Evolutionary conservation across 2,113 vertebrate genomes (phyloP), one percentile per base, ranked within the genome.

Genomic region (Pelvicachromis taeniatus): DNA sequence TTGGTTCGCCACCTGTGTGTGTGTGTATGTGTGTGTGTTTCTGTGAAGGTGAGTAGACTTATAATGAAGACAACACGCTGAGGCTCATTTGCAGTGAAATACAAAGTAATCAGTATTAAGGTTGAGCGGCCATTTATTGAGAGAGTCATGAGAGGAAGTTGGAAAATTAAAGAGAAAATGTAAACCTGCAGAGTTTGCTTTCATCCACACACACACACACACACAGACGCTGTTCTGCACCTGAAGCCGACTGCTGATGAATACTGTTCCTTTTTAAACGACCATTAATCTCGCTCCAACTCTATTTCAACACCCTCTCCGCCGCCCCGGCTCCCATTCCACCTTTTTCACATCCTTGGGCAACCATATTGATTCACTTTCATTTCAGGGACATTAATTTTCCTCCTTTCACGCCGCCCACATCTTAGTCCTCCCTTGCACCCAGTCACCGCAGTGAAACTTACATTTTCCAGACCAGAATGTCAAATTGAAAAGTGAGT

Each of bases 351-450:
- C 84, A 5, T 90, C 92, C 92, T 87, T 77, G 6, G 92, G 94
- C 90, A 45, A 61, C 80, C 80, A 50, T 84, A 92, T 92, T 92
- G 92, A 95, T 94, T 91, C 55, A 53, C 79, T 89, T 83, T 88
- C 78, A 88, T 91, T 93, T 91, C 56, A 14, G 58, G 82, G 61
- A 78, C 88, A 92, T 94, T 93, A 1, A 91, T 94, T 92, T 87
- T 6, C 75, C 80, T 86, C 35, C 63, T 90, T 83, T 78, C 58
- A 33, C 13, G 23, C 59, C 1, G 73, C 88, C 82, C 82, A 81
- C 87, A 77, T 70, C 85, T 38, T 50, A 79, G 40, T 78, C 89
- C 84, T 77, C 85, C 87, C 65, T 68, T 11, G 12, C 50, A 85
- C 87, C 70, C 40, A 10, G 58, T 35, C 79, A 16, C 53, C 4